Percentiles rank a stretch among this genome's conserved stretches.
These are phyloP conservation scores for Sebastes schlegelii DNA, from an alignment of 2,113 vertebrate species.

Conservation along the genomic window DNA sequence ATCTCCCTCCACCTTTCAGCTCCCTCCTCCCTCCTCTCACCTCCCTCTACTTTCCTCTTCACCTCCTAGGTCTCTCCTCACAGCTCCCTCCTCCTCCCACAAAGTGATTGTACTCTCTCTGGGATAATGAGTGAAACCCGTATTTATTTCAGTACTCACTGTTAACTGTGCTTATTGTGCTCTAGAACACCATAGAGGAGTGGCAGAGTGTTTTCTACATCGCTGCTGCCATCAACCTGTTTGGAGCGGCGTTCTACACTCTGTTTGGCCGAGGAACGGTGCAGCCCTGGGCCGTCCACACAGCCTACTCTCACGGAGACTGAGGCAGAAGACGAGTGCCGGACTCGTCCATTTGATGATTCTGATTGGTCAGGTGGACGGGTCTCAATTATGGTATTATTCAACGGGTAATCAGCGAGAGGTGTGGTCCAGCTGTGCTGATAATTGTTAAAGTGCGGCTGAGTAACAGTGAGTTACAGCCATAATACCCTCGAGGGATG, in stretches of 20 bases:
- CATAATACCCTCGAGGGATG: background rate
- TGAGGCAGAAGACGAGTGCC: constrained; percentile 14
- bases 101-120: too few relatives aligned
- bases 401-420: background rate
- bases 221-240: constrained; percentile 91
- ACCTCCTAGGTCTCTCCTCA: too few relatives aligned
- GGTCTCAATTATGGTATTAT: background rate
- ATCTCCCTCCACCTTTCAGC: too few relatives aligned
- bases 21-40: too few relatives aligned
- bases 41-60: too few relatives aligned
- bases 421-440: background rate
- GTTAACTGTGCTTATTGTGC: constrained; percentile 39
- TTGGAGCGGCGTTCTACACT: constrained; percentile 91
- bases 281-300: constrained; percentile 91
- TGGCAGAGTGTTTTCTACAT: constrained; percentile 97
- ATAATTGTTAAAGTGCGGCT: background rate
- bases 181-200: constrained; percentile 92
- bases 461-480: background rate
- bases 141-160: too few relatives aligned
- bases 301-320: constrained; percentile 75
- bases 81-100: too few relatives aligned
- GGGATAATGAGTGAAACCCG: too few relatives aligned
- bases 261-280: constrained; percentile 90
- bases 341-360: background rate
- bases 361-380: background rate